Conservation (phyloP, 2,113 vertebrate species). For the Lipotes vexillifer region DNA sequence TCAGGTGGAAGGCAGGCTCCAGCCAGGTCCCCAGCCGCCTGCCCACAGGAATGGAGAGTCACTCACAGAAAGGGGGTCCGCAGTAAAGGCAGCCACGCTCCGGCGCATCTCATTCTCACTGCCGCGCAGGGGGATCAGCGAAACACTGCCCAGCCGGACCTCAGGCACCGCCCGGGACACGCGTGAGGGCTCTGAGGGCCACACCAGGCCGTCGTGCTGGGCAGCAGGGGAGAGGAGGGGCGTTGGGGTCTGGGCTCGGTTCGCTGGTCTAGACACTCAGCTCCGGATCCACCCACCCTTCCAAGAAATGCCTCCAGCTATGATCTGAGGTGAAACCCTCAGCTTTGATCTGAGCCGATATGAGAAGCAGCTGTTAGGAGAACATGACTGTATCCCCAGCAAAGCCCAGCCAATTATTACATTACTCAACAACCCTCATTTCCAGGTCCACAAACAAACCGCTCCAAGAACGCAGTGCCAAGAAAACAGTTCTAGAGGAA, state of each 20-base stretch:
- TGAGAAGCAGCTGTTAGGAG: slow-evolving; percentile 49
- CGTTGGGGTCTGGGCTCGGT: not conserved
- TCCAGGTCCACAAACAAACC: not conserved
- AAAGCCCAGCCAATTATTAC: not conserved
- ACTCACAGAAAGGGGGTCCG: slow-evolving; percentile 93
- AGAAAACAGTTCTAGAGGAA: not conserved
- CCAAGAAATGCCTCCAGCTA: slow-evolving; percentile 48
- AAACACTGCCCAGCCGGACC: slow-evolving; percentile 89
- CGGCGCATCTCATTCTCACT: slow-evolving; percentile 95
- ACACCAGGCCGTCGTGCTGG: slow-evolving; percentile 85
- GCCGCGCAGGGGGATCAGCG: slow-evolving; percentile 94
- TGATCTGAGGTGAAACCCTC: slow-evolving; percentile 31
- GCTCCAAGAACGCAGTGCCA: not conserved
- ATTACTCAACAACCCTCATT: slow-evolving; percentile 35
- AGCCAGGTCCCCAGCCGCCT: not conserved
- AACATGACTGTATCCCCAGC: slow-evolving; percentile 2
- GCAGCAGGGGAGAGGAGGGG: not conserved
- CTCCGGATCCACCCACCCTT: not conserved
- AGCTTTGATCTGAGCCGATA: slow-evolving; percentile 26
- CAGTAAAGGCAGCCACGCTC: slow-evolving; percentile 91
- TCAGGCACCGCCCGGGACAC: slow-evolving; percentile 79
- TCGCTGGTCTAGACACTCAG: not conserved
- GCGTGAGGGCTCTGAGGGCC: slow-evolving; percentile 86
- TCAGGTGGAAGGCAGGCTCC: not conserved
- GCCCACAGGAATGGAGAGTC: slow-evolving; percentile 32